Evolutionary conservation across 2,888 invertebrate species (phyloP), one percentile per base, ranked within the genome.

Genomic region (Cybosia mesomella): DNA sequence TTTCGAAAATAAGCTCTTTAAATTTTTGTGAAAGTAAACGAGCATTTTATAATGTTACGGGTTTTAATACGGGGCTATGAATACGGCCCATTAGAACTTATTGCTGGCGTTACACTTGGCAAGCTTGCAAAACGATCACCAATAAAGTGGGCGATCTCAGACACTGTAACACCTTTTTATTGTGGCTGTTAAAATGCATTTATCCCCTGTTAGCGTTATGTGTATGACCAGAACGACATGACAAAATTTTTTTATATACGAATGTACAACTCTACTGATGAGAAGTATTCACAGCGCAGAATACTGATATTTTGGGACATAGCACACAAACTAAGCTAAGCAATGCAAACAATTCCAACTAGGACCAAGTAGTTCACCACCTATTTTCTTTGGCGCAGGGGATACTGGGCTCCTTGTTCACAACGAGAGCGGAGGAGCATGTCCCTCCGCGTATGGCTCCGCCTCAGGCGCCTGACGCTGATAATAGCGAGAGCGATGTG

Each of bases 91-190:
- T 85, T 82, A 81, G 67, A 68, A 75, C 75, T 80, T 82, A 82
- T 76, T 77, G 72, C 76, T 58, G 60, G 70, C 69, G 71, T 79
- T 76, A 83, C 74, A 81, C 79, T 84, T 83, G 77, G 84, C 79
- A 78, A 80, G 80, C 81, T 82, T 71, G 76, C 80, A 79, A 78
- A 87, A 81, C 80, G 79, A 83, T 84, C 75, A 60, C 76, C 82
- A 77, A 79, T 86, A 85, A 82, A 84, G 77, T 53, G 71, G 74
- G 72, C 72, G 67, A 71, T 71, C 71, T 74, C 74, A 83, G 81
- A 83, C 80, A 80, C 75, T 84, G 83, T 81, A 78, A 81, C 83
- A 85, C 85, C 81, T 83, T 84, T 84, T 87, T 85, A 85, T 81
- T 80, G 74, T 73, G 24, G 66, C 72, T 79, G 72, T 85, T 79